phyloP scores from a whole-genome alignment of 2,797 vertebrate genomes.

The Anas acuta region DNA sequence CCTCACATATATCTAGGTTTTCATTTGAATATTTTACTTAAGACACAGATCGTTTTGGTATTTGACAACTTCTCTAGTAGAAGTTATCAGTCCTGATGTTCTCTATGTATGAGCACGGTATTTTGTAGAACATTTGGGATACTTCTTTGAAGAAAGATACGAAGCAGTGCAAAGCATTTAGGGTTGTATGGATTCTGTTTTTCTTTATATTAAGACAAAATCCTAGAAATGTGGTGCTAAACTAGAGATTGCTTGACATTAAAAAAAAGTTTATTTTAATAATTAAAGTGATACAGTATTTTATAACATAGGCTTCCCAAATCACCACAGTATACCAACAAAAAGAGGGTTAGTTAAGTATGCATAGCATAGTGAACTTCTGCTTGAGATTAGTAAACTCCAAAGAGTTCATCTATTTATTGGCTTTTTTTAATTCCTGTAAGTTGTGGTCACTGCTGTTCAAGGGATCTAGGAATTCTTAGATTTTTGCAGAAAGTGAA shows the following conservation, averaged over 20 bases:
- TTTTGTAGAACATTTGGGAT: not conserved
- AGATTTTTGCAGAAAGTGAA: not conserved
- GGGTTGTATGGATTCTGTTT: not conserved
- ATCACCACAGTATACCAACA: not conserved
- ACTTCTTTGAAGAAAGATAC: not conserved
- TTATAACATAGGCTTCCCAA: not conserved
- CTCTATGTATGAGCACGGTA: not conserved
- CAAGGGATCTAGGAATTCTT: not conserved
- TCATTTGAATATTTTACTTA: not conserved
- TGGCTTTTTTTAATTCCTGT: not conserved
- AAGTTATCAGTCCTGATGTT: not conserved
- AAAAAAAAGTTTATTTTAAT: not conserved
- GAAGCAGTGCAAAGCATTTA: not conserved
- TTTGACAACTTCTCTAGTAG: not conserved
- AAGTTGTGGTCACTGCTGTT: not conserved
- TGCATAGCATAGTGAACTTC: not conserved
- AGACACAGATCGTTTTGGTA: not conserved
- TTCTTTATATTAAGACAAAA: not conserved
- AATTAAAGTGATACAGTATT: not conserved
- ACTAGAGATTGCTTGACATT: not conserved
- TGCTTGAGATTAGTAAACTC: not conserved
- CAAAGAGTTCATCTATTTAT: not conserved
- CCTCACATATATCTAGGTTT: not conserved
- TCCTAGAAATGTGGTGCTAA: not conserved
- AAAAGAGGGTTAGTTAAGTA: not conserved